These are phyloP conservation scores for Ctenopoma multispine DNA, from an alignment of 2,797 vertebrate genomes.

Conservation along the genomic window DNA sequence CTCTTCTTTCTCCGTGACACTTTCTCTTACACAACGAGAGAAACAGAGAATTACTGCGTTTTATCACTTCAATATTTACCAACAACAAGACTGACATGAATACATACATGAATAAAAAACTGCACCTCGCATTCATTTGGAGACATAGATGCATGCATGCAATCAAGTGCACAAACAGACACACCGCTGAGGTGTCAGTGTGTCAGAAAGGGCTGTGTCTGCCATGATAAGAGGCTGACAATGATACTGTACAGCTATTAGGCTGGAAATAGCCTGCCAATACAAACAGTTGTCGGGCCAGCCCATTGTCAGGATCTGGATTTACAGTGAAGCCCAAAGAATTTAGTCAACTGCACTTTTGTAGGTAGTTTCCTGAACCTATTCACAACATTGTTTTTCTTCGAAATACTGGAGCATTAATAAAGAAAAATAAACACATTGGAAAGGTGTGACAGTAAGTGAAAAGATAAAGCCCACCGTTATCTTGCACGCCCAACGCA, in stretches of 20 bases:
- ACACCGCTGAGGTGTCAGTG: conserved; percentile 87
- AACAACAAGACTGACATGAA: conserved; percentile 42
- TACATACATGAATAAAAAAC: conserved; percentile 2
- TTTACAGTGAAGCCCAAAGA: conserved; percentile 76
- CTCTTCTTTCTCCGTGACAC: conserved; percentile 56
- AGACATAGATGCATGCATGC: conserved; percentile 16
- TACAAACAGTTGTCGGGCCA: conserved; percentile 86
- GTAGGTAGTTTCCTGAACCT: conserved; percentile 73
- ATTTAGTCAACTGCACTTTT: conserved; percentile 69
- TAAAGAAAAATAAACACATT: conserved; percentile 76
- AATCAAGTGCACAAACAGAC: conserved; percentile 47
- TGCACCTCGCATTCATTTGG: conserved; percentile 4
- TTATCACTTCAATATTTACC: conserved; percentile 37
- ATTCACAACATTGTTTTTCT: conserved; percentile 69
- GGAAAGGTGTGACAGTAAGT: conserved; percentile 72
- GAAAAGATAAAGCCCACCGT: conserved; percentile 62
- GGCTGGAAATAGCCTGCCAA: conserved; percentile 94
- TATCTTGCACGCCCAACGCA: conserved; percentile 40
- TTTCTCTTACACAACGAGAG: conserved; percentile 34
- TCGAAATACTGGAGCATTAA: conserved; percentile 70
- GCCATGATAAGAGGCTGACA: conserved; percentile 93
- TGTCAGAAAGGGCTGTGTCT: conserved; percentile 91
- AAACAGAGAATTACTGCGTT: conserved; percentile 29
- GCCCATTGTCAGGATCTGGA: conserved; percentile 76
- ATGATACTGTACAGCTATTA: conserved; percentile 95